Evolutionary conservation across 2,797 vertebrate genomes (phyloP).

Genomic region (Zalophus californianus): DNA sequence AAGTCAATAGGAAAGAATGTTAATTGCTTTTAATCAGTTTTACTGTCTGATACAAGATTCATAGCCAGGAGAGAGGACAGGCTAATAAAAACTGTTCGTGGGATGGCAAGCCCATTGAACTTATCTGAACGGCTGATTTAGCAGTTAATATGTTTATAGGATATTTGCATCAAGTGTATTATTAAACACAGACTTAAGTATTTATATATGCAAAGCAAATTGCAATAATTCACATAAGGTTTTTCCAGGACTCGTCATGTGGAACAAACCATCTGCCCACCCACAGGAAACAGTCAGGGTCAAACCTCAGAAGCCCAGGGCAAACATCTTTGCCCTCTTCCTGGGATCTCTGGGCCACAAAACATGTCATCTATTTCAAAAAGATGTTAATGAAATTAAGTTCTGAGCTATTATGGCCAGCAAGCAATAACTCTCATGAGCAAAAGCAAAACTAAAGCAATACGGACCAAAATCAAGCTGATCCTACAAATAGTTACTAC

Average conservation of each 20-base stretch:
- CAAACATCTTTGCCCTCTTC: conserved; percentile 1
- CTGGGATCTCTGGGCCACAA: conserved; percentile 43
- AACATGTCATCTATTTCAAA: conserved; percentile 27
- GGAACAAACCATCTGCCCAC: conserved; percentile 45
- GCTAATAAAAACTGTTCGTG: conserved; percentile 21
- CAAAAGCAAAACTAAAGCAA: conserved; percentile 57
- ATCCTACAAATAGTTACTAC: background rate
- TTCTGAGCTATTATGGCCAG: background rate
- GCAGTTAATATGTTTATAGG: background rate
- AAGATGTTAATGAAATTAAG: conserved; percentile 48
- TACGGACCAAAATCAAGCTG: conserved; percentile 33
- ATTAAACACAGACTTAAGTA: conserved; percentile 53
- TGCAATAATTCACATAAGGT: background rate
- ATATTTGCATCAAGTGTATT: conserved; percentile 56
- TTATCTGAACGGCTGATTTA: conserved; percentile 40
- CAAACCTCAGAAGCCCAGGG: conserved; percentile 45
- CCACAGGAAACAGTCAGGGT: conserved; percentile 31
- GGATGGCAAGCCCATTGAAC: background rate
- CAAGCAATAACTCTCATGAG: conserved; percentile 18
- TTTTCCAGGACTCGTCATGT: conserved; percentile 11
- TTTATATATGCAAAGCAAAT: conserved; percentile 59
- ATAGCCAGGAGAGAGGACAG: background rate
- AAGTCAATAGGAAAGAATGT: conserved; percentile 64
- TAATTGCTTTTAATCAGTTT: conserved; percentile 51
- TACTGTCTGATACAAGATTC: conserved; percentile 19